Evolutionary conservation across 2,888 invertebrate genomes (phyloP), one percentile per base, ranked within the genome.

Genomic region (Mythimna loreyi): DNA sequence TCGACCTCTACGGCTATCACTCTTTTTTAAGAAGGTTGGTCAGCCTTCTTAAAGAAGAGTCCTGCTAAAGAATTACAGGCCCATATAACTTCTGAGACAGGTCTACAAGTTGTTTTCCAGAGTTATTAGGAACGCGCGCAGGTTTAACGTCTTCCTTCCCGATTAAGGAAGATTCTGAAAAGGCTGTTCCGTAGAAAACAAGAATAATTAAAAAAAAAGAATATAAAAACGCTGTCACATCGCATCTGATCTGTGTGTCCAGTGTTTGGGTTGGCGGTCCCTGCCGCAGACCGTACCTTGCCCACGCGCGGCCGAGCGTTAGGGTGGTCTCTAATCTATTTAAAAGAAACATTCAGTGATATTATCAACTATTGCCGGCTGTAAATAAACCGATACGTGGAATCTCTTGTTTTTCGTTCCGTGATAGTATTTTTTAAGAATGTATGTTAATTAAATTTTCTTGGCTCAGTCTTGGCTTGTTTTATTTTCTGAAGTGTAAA

Each of bases 251-350:
- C 43, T 45, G 7, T 43, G 7, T 21, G 47, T 21, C 11, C 9
- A 21, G 21, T 3, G 11, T 47, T n/a, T 28, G 11, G 30, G 57
- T 80, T 80, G 49, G 3, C 0, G 2, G 57, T 57, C 45, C 9
- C 76, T 75, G 60, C 7, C 8, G 16, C 28, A 59, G 56, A 60
- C 59, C 11, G 36, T 60, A 66, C 45, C 76, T 63, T 61, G 82
- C 75, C 69, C 72, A 84, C 75, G 72, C 72, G 49, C 71, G 47
- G 49, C 36, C 73, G 65, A 67, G 61, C 72, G 43, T 52, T 43
- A 21, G 75, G 82, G 82, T 83, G 82, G 82, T 83, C 82, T 81
- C 79, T 58, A 65, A 52, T 71, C 64, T 73, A 71, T 76, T 72
- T 79, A 67, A 67, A 75, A 72, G 33, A 62, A 65, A 65, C 50